A percentile compares a stretch with the other conserved stretches of the same genome.
These are phyloP conservation scores for Denticeps clupeoides DNA, from an alignment of 2,797 vertebrate species.

Conservation along the genomic window DNA sequence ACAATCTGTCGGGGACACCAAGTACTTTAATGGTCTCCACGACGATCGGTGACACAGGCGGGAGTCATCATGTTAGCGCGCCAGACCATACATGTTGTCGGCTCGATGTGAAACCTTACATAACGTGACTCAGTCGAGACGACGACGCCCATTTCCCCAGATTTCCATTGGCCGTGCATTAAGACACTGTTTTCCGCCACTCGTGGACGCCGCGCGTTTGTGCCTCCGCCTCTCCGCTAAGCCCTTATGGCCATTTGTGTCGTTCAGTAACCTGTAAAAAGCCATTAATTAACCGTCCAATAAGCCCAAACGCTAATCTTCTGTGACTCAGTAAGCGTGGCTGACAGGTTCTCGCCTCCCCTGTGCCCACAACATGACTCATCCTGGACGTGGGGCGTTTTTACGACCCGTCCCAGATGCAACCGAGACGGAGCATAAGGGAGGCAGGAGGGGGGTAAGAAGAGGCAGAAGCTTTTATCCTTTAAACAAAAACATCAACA, in stretches of 20 bases:
- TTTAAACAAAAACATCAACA: not conserved
- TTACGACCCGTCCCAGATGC: not conserved
- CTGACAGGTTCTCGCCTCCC: not conserved
- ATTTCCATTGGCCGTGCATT: too few species aligned
- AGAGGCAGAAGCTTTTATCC: not conserved
- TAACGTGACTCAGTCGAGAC: too few species aligned
- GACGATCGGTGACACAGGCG: not conserved
- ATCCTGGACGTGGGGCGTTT: not conserved
- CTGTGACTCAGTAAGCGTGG: not conserved
- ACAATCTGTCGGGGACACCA: slow-evolving; percentile 3
- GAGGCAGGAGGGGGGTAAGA: too few species aligned
- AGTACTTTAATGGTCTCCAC: not conserved
- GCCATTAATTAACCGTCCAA: not conserved
- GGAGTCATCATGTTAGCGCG: too few species aligned
- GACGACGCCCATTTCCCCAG: too few species aligned
- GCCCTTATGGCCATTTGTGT: not conserved
- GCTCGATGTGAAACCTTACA: too few species aligned
- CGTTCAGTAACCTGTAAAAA: not conserved
- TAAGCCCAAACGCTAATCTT: not conserved
- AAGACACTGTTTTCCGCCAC: too few species aligned
- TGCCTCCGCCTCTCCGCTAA: too few species aligned
- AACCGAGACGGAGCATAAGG: not conserved
- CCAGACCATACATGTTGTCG: too few species aligned
- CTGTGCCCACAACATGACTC: not conserved
- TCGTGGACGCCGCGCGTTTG: too few species aligned